phyloP scores from a whole-genome alignment of 2,888 invertebrate species.

The Leptinotarsa peninsularis region DNA sequence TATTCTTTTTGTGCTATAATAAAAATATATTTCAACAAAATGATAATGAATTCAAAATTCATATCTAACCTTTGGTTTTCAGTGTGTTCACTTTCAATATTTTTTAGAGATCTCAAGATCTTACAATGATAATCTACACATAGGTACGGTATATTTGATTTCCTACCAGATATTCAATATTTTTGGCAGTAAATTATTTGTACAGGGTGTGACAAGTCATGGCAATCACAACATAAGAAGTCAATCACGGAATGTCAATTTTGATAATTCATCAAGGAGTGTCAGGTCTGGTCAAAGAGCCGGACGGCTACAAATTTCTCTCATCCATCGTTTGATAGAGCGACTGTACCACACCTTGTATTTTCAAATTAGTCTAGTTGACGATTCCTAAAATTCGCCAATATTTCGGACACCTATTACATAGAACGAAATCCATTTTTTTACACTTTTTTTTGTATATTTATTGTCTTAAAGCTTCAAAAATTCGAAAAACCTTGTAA shows the following conservation, averaged over 20 bases:
- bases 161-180: constrained; percentile 37
- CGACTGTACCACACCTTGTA: constrained; percentile 24
- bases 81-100: constrained; percentile 30
- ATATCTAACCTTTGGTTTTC: constrained; percentile 43
- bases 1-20: constrained; percentile 40
- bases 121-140: constrained; percentile 40
- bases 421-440: constrained; percentile 29
- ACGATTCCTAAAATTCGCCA: constrained; percentile 18
- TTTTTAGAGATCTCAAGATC: constrained; percentile 40
- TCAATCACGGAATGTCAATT: constrained; percentile 32
- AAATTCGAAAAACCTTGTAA: constrained; percentile 34
- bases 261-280: constrained; percentile 17
- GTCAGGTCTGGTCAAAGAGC: background rate
- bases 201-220: constrained; percentile 35
- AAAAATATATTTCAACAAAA: constrained; percentile 44
- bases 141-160: constrained; percentile 34
- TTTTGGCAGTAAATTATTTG: constrained; percentile 38
- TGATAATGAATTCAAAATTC: constrained; percentile 43
- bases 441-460: constrained; percentile 11
- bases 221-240: constrained; percentile 22
- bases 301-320: background rate
- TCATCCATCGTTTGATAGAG: background rate
- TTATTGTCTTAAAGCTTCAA: constrained; percentile 48
- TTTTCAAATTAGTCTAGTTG: constrained; percentile 26
- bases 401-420: constrained; percentile 38